Evolutionary conservation across 2,888 invertebrate genomes (phyloP).

Genomic region (Matsumyia berberina): DNA sequence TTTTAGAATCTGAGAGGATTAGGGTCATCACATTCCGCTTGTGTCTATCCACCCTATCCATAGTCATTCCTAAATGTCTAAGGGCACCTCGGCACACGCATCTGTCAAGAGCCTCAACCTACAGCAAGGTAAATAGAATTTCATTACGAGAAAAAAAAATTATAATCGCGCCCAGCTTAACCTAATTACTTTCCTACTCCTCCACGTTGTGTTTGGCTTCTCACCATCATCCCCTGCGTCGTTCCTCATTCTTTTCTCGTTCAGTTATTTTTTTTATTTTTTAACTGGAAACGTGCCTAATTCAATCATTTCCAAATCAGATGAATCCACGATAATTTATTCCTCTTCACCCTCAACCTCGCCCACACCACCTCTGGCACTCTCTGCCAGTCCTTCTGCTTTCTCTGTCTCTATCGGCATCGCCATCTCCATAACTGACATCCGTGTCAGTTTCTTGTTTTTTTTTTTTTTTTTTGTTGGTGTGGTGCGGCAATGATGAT

Average conservation of each 20-base stretch:
- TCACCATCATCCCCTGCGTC: slow-evolving; percentile 1
- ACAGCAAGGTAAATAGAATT: slow-evolving; percentile 12
- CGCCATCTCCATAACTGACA: slow-evolving; percentile 60
- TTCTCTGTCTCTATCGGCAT: slow-evolving; percentile 42
- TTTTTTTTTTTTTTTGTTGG: no score
- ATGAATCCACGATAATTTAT: slow-evolving; percentile 76
- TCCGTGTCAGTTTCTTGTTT: slow-evolving; percentile 51
- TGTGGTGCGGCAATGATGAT: slow-evolving; percentile 42
- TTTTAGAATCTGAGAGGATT: background rate
- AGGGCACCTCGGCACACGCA: background rate
- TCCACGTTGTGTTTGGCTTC: slow-evolving; percentile 22
- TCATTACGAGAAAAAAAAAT: slow-evolving; percentile 46
- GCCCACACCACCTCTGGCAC: background rate
- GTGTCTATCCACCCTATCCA: background rate
- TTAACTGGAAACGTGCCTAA: slow-evolving; percentile 74
- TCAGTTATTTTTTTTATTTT: slow-evolving; percentile 35
- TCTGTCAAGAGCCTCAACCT: background rate
- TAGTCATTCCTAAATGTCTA: background rate
- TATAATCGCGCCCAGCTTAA: slow-evolving; percentile 74
- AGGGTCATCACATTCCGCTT: background rate
- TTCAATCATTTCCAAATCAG: slow-evolving; percentile 77
- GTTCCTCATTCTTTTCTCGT: slow-evolving; percentile 18
- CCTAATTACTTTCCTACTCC: slow-evolving; percentile 63
- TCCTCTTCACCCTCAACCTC: slow-evolving; percentile 48
- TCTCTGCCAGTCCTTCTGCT: background rate